phyloP scores from a whole-genome alignment of 2,113 vertebrate genomes.

The Scalopus aquaticus region DNA sequence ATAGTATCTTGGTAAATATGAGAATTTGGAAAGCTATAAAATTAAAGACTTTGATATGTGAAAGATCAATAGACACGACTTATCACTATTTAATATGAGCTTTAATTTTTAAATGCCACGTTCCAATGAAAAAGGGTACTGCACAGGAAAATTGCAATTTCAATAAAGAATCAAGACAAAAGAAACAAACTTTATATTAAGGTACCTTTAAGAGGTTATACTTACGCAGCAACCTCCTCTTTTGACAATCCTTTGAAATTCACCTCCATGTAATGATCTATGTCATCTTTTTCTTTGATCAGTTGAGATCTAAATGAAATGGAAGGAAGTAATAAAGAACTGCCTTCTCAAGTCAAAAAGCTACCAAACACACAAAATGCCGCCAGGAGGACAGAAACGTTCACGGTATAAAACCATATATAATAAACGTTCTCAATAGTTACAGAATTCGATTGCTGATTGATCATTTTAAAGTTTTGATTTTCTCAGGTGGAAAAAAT shows the following conservation, averaged over 20 bases:
- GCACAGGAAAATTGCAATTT: conserved; percentile 84
- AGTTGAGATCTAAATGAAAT: conserved; percentile 86
- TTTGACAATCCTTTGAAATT: conserved; percentile 90
- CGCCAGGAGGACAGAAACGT: conserved; percentile 69
- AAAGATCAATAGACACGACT: conserved; percentile 82
- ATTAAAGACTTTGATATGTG: conserved; percentile 83
- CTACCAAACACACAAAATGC: conserved; percentile 77
- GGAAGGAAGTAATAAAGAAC: conserved; percentile 82
- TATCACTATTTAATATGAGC: conserved; percentile 87
- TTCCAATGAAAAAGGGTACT: conserved; percentile 79
- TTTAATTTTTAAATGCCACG: conserved; percentile 88
- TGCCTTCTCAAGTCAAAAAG: conserved; percentile 73
- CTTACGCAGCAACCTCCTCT: conserved; percentile 88
- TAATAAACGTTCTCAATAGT: background rate
- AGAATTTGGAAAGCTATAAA: conserved; percentile 78
- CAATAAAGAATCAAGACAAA: conserved; percentile 85
- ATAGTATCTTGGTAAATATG: conserved; percentile 82
- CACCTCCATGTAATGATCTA: conserved; percentile 86
- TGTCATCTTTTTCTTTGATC: conserved; percentile 88
- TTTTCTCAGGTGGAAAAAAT: conserved; percentile 59
- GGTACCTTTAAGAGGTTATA: conserved; percentile 81
- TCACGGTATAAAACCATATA: conserved; percentile 58
- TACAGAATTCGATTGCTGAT: conserved; percentile 56
- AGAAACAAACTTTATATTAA: conserved; percentile 84
- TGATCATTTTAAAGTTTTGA: conserved; percentile 60